Base-by-base conservation (phyloP, 2,888 invertebrate genomes). In the Volucella bombylans region DNA sequence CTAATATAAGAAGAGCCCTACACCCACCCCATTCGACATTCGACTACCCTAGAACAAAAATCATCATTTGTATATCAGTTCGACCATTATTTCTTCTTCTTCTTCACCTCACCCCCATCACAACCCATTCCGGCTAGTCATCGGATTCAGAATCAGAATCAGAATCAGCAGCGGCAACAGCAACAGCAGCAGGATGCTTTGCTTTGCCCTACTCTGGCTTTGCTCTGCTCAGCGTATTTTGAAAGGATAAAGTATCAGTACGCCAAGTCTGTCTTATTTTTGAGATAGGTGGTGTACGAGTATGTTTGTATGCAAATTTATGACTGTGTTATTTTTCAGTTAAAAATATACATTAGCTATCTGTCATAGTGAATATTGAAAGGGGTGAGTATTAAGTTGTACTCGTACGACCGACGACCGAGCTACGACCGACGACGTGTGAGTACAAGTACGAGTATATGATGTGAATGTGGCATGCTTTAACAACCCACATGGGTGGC, bases 41-140 rank as follows among this genome's bases (percentile, higher is more conserved):
- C 43, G 15, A 15, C 50, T 59, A 52, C 49, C 67, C 72, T 68
- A 68, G 85, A 77, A 81, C 85, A 81, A 85, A 85, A 85, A 85
- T 85, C 85, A 85, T 85, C 85, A 85, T 85, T 85, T 81, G 85
- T 81, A 77, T 85, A 72, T 85, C 85, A 85, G 81, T 81, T 85
- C 85, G 85, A 85, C 85, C 81, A 85, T 85, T 85, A 85, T 85
- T 85, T 55, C 83, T 68, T 81, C 67, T 69, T 79, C 83, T 80
- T 80, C 50, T 62, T 39, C 38, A 43, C 54, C 23, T 52, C 54
- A 14, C 43, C 49, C 18, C 50, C 72, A n/a, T 10, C 10, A 18
- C 55, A 41, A 41, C 64, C 64, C 62, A 14, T 45, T 38, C 59
- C 59, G 67, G 47, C 39, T 18, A 43, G 55, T 76, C 67, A 41